Evolutionary conservation across 2,888 invertebrate species (phyloP), one percentile per base, ranked within the genome.

Genomic region (Harpalus rufipes): DNA sequence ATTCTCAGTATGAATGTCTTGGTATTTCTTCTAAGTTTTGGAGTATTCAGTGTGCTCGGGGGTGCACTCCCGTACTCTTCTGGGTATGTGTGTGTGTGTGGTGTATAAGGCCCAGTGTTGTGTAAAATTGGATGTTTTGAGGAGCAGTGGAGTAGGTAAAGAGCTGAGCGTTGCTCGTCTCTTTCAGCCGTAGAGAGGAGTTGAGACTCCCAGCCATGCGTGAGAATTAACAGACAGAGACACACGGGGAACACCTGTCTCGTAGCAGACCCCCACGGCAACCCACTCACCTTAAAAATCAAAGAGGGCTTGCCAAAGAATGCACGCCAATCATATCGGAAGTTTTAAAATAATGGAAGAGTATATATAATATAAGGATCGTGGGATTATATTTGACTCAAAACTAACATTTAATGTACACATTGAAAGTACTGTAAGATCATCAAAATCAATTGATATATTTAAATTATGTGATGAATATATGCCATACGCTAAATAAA

Each of bases 121-220:
- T 83, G 83, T 83, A 83, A 83, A 83, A 83, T 83, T 83, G 83
- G 76, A 83, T 83, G 83, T 76, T 83, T 83, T 83, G 61, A 83
- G n/a, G 65, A 44, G 83, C 83, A 83, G 5, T 61, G 76, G 76
- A 76, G 72, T 83, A 83, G 83, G 61, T 83, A 76, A 83, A 72
- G 56, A 72, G 25, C 44, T 51, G 44, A 51, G 44, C 32, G 32
- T 3, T 32, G 32, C 44, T 39, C 68, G 82, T 63, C 78, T 78
- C 78, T 78, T 78, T 78, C 78, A 78, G 78, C 78, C 78, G 25
- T 12, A 14, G 78, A 58, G 56, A 56, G 25, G 56, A 56, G 78
- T 56, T 51, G 44, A 51, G 12, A 12, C 18, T 58, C 32, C 12
- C 7, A 78, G 56, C 21, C 78, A 78, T 58, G 58, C 78, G 78